A percentile compares a stretch with the other conserved stretches of the same genome.
phyloP scores from a whole-genome alignment of 2,113 vertebrate genomes.

The Prochilodus magdalenae region DNA sequence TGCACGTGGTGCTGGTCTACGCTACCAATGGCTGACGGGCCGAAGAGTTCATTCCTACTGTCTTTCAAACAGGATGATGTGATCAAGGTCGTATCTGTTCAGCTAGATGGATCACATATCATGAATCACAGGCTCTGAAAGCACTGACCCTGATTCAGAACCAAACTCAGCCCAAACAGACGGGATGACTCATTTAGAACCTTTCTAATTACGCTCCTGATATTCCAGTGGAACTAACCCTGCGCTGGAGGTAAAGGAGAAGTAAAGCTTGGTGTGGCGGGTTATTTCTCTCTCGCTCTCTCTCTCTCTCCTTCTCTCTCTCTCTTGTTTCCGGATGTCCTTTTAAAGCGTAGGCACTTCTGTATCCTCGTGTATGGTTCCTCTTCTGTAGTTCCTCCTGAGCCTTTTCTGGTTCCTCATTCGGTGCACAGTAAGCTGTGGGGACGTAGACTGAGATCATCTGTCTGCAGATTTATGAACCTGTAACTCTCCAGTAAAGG shows the following conservation, averaged over 20 bases:
- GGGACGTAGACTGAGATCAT: background rate
- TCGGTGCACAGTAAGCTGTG: background rate
- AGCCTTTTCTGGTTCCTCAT: constrained; percentile 52
- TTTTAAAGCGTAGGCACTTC: constrained; percentile 44
- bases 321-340: constrained; percentile 47
- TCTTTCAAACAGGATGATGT: too few species aligned
- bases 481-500: background rate
- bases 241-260: background rate
- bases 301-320: background rate
- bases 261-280: background rate
- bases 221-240: background rate
- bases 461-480: background rate
- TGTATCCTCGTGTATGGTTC: too few species aligned
- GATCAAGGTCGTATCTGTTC: background rate
- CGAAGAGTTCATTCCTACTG: too few species aligned
- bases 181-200: background rate
- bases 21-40: too few species aligned
- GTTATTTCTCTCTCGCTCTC: background rate
- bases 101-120: too few species aligned
- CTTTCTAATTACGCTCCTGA: background rate
- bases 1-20: background rate
- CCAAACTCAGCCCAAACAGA: background rate
- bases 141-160: background rate
- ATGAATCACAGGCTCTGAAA: background rate
- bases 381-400: constrained; percentile 50